phyloP scores from a whole-genome alignment of 2,888 invertebrate species.

The Lypha dubia region DNA sequence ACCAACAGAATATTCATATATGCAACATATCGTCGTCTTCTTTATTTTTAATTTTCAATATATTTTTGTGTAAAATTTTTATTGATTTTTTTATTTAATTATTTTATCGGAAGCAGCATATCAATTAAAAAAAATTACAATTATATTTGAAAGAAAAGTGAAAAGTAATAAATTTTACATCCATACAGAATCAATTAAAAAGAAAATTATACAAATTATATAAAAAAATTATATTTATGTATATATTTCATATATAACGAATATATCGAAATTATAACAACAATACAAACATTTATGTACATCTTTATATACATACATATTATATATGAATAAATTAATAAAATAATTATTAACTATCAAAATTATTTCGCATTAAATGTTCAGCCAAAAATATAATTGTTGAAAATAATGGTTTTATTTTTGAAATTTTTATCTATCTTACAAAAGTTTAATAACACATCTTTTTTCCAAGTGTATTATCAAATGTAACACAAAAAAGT shows the following conservation, averaged over 20 bases:
- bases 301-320: conserved; percentile 29
- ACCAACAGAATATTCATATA: conserved; percentile 69
- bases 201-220: conserved; percentile 35
- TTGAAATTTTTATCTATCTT: background rate
- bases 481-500: conserved; percentile 61
- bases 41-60: background rate
- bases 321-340: conserved; percentile 27
- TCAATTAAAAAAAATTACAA: conserved; percentile 79
- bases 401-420: conserved; percentile 41
- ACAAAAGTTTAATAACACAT: background rate
- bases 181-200: conserved; percentile 66
- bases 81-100: conserved; percentile 66
- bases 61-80: background rate
- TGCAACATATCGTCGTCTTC: conserved; percentile 70
- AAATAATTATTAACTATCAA: conserved; percentile 19
- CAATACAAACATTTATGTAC: conserved; percentile 13
- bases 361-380: conserved; percentile 68
- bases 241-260: conserved; percentile 22
- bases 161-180: conserved; percentile 57
- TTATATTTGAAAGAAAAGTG: conserved; percentile 19
- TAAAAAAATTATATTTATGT: conserved; percentile 28
- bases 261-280: conserved; percentile 30
- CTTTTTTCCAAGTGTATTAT: conserved; percentile 68
- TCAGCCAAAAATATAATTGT: conserved; percentile 75
- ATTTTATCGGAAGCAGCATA: conserved; percentile 83